phyloP scores from a whole-genome alignment of 2,113 vertebrate species.

The Hemiscyllium ocellatum region DNA sequence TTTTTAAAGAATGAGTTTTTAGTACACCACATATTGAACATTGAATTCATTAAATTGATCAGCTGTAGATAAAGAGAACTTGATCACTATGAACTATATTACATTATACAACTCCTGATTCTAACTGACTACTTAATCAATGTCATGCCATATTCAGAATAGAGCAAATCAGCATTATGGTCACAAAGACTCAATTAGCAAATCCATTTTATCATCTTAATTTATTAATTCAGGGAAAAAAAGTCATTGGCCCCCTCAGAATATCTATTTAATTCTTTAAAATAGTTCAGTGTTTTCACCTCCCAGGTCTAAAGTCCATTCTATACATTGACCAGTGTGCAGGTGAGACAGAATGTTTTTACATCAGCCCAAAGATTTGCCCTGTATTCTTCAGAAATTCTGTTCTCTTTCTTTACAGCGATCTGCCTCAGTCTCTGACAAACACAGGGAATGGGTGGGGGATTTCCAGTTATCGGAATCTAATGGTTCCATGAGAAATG shows the following conservation, averaged over 20 bases:
- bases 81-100: background rate
- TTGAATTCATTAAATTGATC: background rate
- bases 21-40: background rate
- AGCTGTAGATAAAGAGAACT: background rate
- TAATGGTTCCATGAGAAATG: no score
- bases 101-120: background rate
- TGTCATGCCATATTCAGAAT: background rate
- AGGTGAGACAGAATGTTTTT: no score
- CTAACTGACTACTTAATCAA: background rate
- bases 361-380: no score
- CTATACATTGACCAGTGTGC: no score
- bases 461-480: no score
- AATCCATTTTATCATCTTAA: no score
- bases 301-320: no score
- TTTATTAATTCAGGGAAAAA: background rate
- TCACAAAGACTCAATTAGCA: background rate
- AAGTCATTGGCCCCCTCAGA: background rate
- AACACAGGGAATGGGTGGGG: no score
- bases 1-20: background rate
- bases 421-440: no score
- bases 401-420: no score
- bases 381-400: no score
- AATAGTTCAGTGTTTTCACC: no score
- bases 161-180: background rate
- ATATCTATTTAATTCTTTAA: background rate